A percentile compares a stretch with the other conserved stretches of the same genome.
phyloP scores from a whole-genome alignment of 30 jellyfish, hydroid and myxozoan genomes.

The Morbakka virulenta region DNA sequence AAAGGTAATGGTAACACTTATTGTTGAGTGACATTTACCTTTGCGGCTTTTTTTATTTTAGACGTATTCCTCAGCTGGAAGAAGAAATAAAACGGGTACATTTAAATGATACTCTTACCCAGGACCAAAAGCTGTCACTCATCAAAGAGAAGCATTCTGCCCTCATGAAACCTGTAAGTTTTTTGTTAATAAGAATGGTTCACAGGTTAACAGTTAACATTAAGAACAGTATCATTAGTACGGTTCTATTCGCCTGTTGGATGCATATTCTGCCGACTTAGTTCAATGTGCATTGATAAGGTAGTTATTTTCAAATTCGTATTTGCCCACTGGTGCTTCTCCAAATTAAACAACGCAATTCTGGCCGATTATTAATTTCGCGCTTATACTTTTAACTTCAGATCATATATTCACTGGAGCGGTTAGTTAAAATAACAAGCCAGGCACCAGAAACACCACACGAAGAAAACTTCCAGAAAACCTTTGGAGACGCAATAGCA shows the following conservation, averaged over 20 bases:
- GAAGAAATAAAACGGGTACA: conserved; percentile 91
- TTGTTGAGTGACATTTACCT: too few relatives aligned
- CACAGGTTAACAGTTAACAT: too few relatives aligned
- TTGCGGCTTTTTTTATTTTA: conserved; percentile 1
- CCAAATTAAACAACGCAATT: too few relatives aligned
- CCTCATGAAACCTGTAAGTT: conserved; percentile 89
- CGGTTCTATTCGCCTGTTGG: neutral
- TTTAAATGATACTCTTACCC: conserved; percentile 73
- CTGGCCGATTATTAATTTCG: too few relatives aligned
- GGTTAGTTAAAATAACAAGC: conserved; percentile 81
- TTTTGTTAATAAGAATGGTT: neutral
- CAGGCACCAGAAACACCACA: conserved; percentile 99
- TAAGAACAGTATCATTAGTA: neutral
- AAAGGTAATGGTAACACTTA: too few relatives aligned
- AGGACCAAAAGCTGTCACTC: conserved; percentile 64
- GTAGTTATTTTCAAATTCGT: too few relatives aligned
- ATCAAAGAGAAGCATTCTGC: conserved; percentile 95
- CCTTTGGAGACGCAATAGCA: conserved; percentile 60
- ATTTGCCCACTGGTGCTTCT: too few relatives aligned
- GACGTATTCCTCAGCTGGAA: conserved; percentile 88
- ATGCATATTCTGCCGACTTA: conserved; percentile 9
- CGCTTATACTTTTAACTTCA: too few relatives aligned
- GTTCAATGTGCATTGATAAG: too few relatives aligned
- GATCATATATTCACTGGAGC: conserved; percentile 93
- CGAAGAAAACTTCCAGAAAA: conserved; percentile 79